Base-by-base conservation (phyloP, 2,797 vertebrate genomes). In the Melanotaenia parkinsoni region DNA sequence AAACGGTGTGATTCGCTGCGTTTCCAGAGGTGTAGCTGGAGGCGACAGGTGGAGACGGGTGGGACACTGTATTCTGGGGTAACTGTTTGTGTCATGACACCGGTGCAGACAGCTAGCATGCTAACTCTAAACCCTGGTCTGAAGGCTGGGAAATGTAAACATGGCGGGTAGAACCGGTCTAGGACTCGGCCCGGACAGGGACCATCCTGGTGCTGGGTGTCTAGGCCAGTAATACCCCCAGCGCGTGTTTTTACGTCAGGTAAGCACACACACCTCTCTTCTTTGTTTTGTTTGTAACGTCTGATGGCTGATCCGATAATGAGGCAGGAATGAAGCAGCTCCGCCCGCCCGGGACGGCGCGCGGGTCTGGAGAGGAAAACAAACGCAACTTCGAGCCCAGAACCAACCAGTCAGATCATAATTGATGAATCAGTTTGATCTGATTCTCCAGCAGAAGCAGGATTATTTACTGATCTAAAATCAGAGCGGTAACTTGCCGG, bases 261-360 rank as follows among this genome's bases (percentile, higher is more conserved):
- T 58, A 63, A 63, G 53, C 40, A 18, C 12, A 4, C 33, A 58
- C 73, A 63, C 60, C 54, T 63, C 60, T 9, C 30, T 14, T 26
- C 66, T 63, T 56, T 58, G 40, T 58, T 28, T 51, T 63, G 33
- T 56, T 67, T 45, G 4, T 57, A 28, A 58, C 14, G 40, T 26
- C 24, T 38, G 37, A 38, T 8, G 53, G 16, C 26, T 26, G 33
- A 54, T 61, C n/a, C 10, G 64, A 30, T 56, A 40, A 30, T 18
- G 35, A 66, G 6, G 8, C 45, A 16, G 18, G 10, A 35, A 8
- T 5, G 40, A 61, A 38, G 10, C 50, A 8, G 50, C 66, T 69
- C 73, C 66, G 54, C 73, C 54, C 45, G 1, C 68, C 58, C 12
- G 20, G 3, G 28, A 1, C 32, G 3, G 22, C 30, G 33, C 38